These are phyloP conservation scores for Meles meles DNA, from an alignment of 2,113 vertebrate species.

Conservation along the genomic window DNA sequence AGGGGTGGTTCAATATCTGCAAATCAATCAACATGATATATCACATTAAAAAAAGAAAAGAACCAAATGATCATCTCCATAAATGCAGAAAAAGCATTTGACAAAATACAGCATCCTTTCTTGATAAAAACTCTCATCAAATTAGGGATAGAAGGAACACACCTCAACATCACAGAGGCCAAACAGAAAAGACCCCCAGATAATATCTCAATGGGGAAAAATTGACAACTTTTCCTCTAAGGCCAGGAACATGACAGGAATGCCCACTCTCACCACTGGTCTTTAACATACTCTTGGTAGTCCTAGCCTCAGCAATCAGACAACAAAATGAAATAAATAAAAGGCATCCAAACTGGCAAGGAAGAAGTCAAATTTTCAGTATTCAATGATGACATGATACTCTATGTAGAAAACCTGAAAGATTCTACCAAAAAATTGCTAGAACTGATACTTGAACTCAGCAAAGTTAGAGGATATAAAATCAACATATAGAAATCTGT, in stretches of 20 bases:
- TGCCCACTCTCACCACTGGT: not conserved
- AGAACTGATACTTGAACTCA: not conserved
- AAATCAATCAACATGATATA: no score
- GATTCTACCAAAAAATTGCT: not conserved
- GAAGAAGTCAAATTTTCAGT: no score
- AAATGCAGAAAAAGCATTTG: not conserved
- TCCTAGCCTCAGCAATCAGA: no score
- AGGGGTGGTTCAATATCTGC: no score
- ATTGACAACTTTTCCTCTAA: not conserved
- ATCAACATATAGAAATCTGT: not conserved
- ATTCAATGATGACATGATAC: no score
- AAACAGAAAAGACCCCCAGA: not conserved
- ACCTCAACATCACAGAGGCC: not conserved
- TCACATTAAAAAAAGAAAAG: not conserved
- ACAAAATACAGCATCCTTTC: not conserved
- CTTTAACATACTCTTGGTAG: not conserved
- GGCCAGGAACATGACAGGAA: not conserved
- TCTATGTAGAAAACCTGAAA: not conserved
- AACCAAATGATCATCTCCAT: not conserved
- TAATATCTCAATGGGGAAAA: not conserved
- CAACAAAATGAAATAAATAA: no score
- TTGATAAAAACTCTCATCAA: not conserved
- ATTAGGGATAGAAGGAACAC: not conserved
- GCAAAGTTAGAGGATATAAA: not conserved
- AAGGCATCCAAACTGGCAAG: no score